These are phyloP conservation scores for Orcinus orca DNA, from an alignment of 2,113 vertebrate genomes.

Conservation along the genomic window DNA sequence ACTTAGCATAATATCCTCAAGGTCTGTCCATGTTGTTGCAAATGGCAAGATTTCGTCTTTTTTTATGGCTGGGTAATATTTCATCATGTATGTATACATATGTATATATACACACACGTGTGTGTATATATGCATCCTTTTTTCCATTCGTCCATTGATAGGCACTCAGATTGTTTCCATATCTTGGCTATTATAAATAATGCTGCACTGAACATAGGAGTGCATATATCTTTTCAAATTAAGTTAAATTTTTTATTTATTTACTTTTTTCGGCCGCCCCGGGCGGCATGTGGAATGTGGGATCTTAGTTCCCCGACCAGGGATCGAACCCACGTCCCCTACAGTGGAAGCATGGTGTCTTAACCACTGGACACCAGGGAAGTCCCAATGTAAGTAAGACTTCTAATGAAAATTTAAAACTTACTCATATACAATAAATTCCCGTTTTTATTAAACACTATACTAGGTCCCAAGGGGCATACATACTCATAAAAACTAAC, in stretches of 20 bases:
- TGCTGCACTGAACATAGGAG: not conserved
- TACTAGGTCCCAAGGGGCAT: not conserved
- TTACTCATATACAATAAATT: not conserved
- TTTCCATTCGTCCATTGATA: not conserved
- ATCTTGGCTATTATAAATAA: not conserved
- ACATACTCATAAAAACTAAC: not conserved
- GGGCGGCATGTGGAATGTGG: too few relatives aligned
- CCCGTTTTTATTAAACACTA: not conserved
- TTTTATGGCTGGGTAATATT: not conserved
- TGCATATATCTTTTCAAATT: not conserved
- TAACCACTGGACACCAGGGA: too few relatives aligned
- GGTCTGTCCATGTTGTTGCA: not conserved
- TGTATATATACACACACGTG: too few relatives aligned
- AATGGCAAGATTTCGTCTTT: not conserved
- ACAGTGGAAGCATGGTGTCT: too few relatives aligned
- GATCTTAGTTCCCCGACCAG: too few relatives aligned
- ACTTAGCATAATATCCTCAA: not conserved
- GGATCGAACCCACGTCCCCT: too few relatives aligned
- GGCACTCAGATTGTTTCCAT: not conserved
- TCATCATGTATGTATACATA: too few relatives aligned
- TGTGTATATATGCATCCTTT: not conserved
- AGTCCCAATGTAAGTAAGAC: not conserved
- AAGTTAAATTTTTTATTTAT: too few relatives aligned
- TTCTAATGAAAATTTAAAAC: not conserved
- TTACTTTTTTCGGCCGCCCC: too few relatives aligned